phyloP scores from a whole-genome alignment of 30 jellyfish, hydroid and myxozoan genomes.

The Rhopilema esculentum region DNA sequence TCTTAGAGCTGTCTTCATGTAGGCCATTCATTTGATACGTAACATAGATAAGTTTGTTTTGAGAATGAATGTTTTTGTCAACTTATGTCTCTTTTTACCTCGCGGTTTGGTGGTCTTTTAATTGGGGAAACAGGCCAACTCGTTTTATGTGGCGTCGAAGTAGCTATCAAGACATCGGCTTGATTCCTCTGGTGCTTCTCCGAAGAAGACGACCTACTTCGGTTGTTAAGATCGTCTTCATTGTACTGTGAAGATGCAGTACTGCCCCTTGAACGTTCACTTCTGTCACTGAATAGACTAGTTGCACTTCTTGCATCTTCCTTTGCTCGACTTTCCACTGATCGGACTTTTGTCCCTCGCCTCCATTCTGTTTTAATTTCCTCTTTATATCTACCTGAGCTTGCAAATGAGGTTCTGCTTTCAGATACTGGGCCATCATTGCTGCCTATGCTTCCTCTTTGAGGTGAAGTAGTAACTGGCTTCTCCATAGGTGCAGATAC shows the following conservation, averaged over 20 bases:
- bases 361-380: background rate
- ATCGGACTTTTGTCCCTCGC: background rate
- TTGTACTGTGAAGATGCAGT: background rate
- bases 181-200: conserved; percentile 1
- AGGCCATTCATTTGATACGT: no score
- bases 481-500: background rate
- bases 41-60: no score
- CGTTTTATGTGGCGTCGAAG: conserved; percentile 48
- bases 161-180: background rate
- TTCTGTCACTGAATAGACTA: conserved; percentile 29
- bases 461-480: background rate
- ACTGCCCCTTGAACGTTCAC: conserved; percentile 41
- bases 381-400: background rate
- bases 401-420: background rate
- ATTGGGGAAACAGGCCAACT: conserved; percentile 70
- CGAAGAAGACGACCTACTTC: conserved; percentile 18
- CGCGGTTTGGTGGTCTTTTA: background rate
- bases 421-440: background rate
- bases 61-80: no score
- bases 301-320: background rate
- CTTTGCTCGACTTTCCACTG: background rate
- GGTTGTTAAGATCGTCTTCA: background rate
- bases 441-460: background rate
- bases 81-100: conserved; percentile 35
- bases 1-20: no score